These are phyloP conservation scores for Nomada fucata DNA, from an alignment of 2,888 invertebrate genomes.

Conservation along the genomic window DNA sequence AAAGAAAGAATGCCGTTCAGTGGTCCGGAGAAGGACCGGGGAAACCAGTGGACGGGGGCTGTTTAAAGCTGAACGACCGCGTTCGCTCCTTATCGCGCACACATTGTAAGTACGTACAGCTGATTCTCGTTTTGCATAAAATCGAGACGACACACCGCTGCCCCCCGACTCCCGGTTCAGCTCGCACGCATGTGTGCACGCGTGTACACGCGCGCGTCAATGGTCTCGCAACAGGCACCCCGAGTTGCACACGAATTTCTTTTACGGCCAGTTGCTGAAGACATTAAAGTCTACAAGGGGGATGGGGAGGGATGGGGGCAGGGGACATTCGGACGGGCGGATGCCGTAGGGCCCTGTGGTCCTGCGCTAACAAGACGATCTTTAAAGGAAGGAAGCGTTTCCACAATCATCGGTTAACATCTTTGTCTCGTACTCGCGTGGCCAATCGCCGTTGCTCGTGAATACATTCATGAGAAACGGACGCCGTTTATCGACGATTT, in stretches of 20 bases:
- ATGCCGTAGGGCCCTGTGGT: conserved; percentile 59
- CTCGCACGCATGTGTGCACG: conserved; percentile 22
- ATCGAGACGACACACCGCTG: conserved; percentile 61
- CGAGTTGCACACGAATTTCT: conserved; percentile 64
- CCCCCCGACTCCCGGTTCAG: conserved; percentile 48
- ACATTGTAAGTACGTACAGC: conserved; percentile 60
- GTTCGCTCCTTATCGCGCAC: conserved; percentile 66
- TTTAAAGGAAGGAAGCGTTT: conserved; percentile 80
- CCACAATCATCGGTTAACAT: conserved; percentile 81
- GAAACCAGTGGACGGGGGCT: conserved; percentile 30
- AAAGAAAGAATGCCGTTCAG: conserved; percentile 14
- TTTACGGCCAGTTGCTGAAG: conserved; percentile 72
- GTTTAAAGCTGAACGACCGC: conserved; percentile 60
- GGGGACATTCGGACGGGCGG: conserved; percentile 73
- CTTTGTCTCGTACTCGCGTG: conserved; percentile 79
- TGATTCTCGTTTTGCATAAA: conserved; percentile 69
- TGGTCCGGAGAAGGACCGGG: background rate
- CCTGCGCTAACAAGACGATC: conserved; percentile 79
- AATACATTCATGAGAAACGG: conserved; percentile 81
- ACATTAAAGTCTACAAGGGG: conserved; percentile 71
- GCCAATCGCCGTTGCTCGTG: conserved; percentile 72
- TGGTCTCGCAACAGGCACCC: background rate
- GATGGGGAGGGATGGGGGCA: conserved; percentile 48
- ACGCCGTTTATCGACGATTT: conserved; percentile 73
- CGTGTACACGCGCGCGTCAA: conserved; percentile 3